Percentiles rank a stretch among this genome's conserved stretches.
Evolutionary conservation across 2,113 vertebrate species (phyloP).

Genomic region (Hypanus sabinus): DNA sequence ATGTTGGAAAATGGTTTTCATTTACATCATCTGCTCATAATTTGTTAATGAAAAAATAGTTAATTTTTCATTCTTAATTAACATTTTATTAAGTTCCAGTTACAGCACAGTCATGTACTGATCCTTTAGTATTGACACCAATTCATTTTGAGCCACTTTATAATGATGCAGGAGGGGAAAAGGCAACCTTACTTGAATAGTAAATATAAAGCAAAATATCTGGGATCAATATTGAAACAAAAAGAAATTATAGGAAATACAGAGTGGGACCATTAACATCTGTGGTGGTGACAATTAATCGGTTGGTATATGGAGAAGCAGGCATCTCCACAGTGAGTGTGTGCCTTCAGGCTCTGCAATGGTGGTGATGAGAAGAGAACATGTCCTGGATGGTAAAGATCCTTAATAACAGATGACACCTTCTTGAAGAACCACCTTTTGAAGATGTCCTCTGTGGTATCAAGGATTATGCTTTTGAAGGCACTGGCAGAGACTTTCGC

Average conservation of each 20-base stretch:
- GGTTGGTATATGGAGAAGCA: background rate
- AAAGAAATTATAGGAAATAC: background rate
- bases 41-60: background rate
- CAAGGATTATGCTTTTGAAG: too few relatives aligned
- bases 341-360: too few relatives aligned
- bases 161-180: background rate
- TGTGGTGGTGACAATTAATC: background rate
- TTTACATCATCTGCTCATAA: background rate
- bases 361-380: too few relatives aligned
- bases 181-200: background rate
- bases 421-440: too few relatives aligned
- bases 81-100: background rate
- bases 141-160: background rate
- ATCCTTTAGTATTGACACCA: background rate
- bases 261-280: background rate
- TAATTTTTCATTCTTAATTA: slow-evolving; percentile 17
- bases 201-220: background rate
- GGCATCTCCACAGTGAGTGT: background rate
- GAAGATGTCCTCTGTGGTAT: too few relatives aligned
- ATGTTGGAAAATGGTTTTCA: background rate
- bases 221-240: background rate
- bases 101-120: background rate
- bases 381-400: too few relatives aligned
- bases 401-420: too few relatives aligned
- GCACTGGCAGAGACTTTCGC: too few relatives aligned